Base-by-base conservation (phyloP, 1,140 invertebrate species). In the Augochlora pura region DNA sequence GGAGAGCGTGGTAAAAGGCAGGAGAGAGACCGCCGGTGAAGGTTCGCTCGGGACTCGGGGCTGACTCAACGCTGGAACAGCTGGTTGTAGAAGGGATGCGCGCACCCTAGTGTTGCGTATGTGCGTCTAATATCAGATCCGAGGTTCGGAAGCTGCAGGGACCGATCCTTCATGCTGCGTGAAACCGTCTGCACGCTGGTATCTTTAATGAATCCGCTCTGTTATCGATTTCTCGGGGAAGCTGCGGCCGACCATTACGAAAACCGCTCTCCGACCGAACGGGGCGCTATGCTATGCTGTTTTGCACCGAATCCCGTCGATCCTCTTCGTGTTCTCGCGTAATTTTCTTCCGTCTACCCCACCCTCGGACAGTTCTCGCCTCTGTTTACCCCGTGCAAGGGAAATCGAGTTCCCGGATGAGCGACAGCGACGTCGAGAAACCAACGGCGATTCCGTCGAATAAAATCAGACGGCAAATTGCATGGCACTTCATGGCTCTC, bases 161-260 rank as follows among this genome's bases (percentile, higher is more conserved):
- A 70, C 32, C 78, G 69, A 77, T 83, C 68, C 66, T 72, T 77
- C 68, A 63, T 59, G 27, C 68, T 59, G 79, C 60, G 68, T 54
- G 68, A 77, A 77, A 77, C 54, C 49, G 49, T 80, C 38, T 46
- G 67, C 60, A 67, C 67, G 59, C 66, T 42, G 54, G 49, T 81
- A 77, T 78, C 73, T 83, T 77, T 81, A 81, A 81, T 66, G 77
- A 82, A 82, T 82, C 77, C 74, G 68, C 49, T 25, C 57, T 59
- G 64, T 78, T 79, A 82, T 82, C 76, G 77, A 82, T 82, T 65
- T 74, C 52, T 75, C 60, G 57, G 49, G 21, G 54, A 82, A 80
- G 66, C 23, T 14, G 42, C 39, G 49, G 18, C 49, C 64, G 49
- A 74, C 60, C 81, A 80, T 87, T 83, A 80, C 85, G 81, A 87